Base-by-base conservation (phyloP, 1,140 invertebrate genomes). In the Lineus longissimus region DNA sequence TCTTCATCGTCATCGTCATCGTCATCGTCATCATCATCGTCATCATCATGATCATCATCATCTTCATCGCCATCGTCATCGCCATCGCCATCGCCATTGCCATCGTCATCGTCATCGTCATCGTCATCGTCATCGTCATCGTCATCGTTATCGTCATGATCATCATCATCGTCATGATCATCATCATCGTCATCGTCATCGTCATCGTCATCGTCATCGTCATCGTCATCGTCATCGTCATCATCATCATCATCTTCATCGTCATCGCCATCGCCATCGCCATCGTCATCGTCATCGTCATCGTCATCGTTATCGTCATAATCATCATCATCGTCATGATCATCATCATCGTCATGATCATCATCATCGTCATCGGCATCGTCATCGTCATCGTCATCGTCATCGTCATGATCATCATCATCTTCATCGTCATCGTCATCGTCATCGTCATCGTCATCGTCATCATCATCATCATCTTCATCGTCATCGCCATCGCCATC, bases 371-470 rank as follows among this genome's bases (percentile, higher is more conserved):
- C n/a, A n/a, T n/a, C n/a, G n/a, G n/a, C n/a, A n/a, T n/a, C n/a
- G n/a, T n/a, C n/a, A n/a, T n/a, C n/a, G n/a, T n/a, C n/a, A n/a
- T n/a, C n/a, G n/a, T n/a, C n/a, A n/a, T n/a, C n/a, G n/a, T n/a
- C n/a, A n/a, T n/a, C n/a, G n/a, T n/a, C n/a, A n/a, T n/a, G n/a
- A n/a, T n/a, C n/a, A n/a, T n/a, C n/a, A n/a, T n/a, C n/a, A n/a
- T n/a, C n/a, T n/a, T n/a, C 40, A 43, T n/a, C 40, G n/a, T n/a
- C 40, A 43, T n/a, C 40, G 40, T 43, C 40, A 43, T 43, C 40
- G n/a, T 43, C 40, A 43, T 43, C 40, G n/a, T 43, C 40, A 43
- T 43, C 40, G n/a, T 43, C 40, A 43, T 43, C 40, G n/a, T 43
- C 40, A 43, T 43, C 40, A 43, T 43, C 40, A 43, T 43, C 40